Evolutionary conservation across 2,888 invertebrate genomes (phyloP).

Genomic region (Chesias legatella): DNA sequence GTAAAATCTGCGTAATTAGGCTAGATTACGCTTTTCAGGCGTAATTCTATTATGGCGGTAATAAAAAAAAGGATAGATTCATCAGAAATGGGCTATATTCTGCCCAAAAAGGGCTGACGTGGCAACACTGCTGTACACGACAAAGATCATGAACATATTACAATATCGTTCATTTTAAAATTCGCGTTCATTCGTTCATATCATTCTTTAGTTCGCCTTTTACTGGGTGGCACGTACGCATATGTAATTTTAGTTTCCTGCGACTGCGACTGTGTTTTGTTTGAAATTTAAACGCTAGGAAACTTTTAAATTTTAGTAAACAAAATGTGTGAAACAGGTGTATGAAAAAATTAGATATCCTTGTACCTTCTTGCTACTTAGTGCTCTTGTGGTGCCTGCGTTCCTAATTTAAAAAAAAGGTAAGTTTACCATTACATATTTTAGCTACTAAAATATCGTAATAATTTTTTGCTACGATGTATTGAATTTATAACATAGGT

Average conservation of each 20-base stretch:
- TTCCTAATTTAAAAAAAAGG: background rate
- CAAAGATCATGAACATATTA: no score
- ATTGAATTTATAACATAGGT: no score
- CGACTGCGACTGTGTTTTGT: conserved; percentile 3
- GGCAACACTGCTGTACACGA: no score
- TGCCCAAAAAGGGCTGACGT: no score
- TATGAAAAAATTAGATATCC: background rate
- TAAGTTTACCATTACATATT: background rate
- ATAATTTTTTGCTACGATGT: no score
- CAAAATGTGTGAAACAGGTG: conserved; percentile 4
- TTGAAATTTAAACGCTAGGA: no score
- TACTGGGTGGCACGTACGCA: conserved; percentile 4
- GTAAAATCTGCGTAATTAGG: no score
- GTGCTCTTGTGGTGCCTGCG: background rate
- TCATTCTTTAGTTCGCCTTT: background rate
- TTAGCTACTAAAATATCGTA: background rate
- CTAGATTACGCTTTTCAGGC: no score
- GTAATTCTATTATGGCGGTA: no score
- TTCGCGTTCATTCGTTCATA: background rate
- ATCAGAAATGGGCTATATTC: no score
- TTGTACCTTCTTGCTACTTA: background rate
- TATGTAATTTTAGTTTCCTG: background rate
- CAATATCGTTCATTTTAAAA: background rate
- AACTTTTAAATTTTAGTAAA: no score
- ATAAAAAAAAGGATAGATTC: no score